Evolutionary conservation across 2,797 vertebrate genomes (phyloP).

Genomic region (Acanthiza pusilla): DNA sequence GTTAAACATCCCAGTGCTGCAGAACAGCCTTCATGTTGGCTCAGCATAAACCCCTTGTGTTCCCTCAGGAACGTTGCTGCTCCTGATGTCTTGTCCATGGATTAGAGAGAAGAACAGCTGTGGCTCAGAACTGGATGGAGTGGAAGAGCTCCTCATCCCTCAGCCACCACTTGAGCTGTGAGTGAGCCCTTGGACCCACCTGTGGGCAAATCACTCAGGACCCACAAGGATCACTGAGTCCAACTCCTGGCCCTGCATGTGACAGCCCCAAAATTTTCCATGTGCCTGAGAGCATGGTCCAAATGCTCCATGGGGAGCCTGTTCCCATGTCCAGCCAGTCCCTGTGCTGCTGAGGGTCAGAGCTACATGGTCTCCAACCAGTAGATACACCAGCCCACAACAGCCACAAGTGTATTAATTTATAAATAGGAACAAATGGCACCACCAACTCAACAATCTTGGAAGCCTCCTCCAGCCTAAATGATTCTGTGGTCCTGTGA

Average conservation of each 20-base stretch:
- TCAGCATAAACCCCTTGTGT: neutral
- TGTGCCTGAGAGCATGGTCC: neutral
- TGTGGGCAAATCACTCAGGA: neutral
- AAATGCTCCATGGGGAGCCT: neutral
- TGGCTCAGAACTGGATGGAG: neutral
- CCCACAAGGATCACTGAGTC: neutral
- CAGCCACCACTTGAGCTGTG: neutral
- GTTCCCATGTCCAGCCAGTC: neutral
- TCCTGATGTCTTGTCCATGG: neutral
- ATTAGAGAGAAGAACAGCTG: neutral
- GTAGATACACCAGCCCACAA: fast-evolving
- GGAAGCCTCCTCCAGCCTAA: neutral
- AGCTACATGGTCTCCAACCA: neutral
- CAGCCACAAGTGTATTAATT: neutral
- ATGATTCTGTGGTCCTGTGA: neutral
- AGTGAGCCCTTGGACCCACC: neutral
- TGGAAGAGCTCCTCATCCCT: neutral
- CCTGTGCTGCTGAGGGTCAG: neutral
- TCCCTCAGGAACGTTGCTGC: neutral
- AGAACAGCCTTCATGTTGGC: neutral
- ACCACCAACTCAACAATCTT: fast-evolving
- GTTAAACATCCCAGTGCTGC: slow-evolving; percentile 29
- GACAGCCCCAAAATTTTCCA: neutral
- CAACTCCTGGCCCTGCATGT: neutral
- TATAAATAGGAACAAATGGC: neutral